Conservation (phyloP, 2,113 vertebrate species). For the Willisornis vidua region DNA sequence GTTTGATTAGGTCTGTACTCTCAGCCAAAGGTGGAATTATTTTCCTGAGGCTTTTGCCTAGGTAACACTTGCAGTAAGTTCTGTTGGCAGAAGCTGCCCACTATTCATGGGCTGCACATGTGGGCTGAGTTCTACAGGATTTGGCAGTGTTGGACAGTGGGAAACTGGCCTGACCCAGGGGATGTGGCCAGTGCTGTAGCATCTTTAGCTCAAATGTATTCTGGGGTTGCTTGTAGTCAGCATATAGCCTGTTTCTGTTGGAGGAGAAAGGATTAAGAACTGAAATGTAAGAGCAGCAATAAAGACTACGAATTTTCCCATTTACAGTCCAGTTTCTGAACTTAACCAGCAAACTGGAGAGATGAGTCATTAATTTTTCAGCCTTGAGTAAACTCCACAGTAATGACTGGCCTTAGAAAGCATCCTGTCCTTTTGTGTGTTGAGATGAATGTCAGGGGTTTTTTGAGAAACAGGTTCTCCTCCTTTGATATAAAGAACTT, state of each 20-base stretch:
- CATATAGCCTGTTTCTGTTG: neutral
- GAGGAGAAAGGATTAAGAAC: neutral
- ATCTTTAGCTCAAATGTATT: neutral
- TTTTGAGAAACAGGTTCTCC: neutral
- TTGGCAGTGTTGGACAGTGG: neutral
- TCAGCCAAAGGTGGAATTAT: neutral
- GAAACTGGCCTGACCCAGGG: neutral
- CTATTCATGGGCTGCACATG: neutral
- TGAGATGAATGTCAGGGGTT: neutral
- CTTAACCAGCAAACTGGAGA: neutral
- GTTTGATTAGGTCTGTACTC: neutral
- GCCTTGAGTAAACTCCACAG: neutral
- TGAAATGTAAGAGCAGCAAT: neutral
- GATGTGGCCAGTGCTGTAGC: neutral
- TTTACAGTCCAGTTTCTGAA: neutral
- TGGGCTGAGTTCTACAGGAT: neutral
- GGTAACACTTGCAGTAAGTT: neutral
- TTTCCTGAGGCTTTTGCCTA: neutral
- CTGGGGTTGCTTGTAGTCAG: neutral
- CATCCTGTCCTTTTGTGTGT: neutral
- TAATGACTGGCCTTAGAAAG: neutral
- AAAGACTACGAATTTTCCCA: neutral
- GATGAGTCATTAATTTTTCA: neutral
- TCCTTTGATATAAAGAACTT: neutral
- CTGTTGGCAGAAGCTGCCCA: neutral